phyloP scores from a whole-genome alignment of 64 coral and sea anemone genomes.

The Stylophora pistillata region DNA sequence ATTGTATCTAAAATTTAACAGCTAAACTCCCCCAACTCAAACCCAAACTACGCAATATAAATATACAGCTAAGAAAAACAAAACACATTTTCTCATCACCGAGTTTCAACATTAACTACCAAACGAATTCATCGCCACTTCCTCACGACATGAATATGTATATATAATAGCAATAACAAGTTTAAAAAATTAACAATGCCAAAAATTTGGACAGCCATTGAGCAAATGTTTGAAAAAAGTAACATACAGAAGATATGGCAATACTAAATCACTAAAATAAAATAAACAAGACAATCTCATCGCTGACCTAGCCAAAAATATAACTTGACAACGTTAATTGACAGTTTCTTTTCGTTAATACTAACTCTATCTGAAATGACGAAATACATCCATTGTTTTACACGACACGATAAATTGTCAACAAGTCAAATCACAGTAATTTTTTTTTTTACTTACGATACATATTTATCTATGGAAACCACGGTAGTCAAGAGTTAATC shows the following conservation, averaged over 20 bases:
- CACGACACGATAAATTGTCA: slow-evolving; percentile 39
- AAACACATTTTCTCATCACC: background rate
- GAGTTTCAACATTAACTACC: background rate
- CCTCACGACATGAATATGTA: background rate
- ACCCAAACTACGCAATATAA: background rate
- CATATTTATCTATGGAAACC: slow-evolving; percentile 38
- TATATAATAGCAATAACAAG: background rate
- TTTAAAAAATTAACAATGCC: background rate
- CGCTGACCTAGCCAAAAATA: slow-evolving; percentile 50
- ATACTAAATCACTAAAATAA: slow-evolving; percentile 9
- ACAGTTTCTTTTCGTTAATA: background rate
- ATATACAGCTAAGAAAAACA: background rate
- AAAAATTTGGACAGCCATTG: background rate
- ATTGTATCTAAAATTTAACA: background rate
- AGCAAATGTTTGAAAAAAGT: background rate
- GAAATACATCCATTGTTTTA: slow-evolving; percentile 36
- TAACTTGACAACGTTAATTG: slow-evolving; percentile 17
- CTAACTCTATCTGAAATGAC: slow-evolving; percentile 30
- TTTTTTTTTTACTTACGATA: slow-evolving; percentile 35
- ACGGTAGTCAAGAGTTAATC: slow-evolving; percentile 1
- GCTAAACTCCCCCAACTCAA: background rate
- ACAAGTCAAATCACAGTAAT: slow-evolving; percentile 35
- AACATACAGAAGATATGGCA: background rate
- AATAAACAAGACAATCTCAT: background rate
- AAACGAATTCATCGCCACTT: too few species aligned